phyloP scores from a whole-genome alignment of 2,797 vertebrate genomes.

The Taenioides sp. region DNA sequence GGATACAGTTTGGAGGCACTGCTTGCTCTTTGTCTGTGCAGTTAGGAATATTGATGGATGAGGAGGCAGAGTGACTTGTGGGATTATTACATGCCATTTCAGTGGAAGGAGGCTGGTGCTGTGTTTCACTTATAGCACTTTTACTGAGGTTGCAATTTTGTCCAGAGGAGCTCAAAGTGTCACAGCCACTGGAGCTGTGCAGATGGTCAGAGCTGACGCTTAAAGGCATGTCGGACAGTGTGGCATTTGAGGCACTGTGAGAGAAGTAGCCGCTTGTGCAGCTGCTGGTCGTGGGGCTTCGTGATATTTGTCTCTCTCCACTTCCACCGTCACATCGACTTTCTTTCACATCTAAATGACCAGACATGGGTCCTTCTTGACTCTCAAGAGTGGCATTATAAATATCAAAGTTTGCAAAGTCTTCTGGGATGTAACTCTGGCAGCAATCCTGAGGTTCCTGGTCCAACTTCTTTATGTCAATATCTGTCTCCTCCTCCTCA shows the following conservation, averaged over 20 bases:
- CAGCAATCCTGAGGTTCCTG: slow-evolving; percentile 64
- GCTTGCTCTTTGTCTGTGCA: slow-evolving; percentile 56
- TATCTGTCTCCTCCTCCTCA: slow-evolving; percentile 88
- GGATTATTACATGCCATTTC: slow-evolving; percentile 17
- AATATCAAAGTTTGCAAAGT: slow-evolving; percentile 97
- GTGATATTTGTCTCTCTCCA: slow-evolving; percentile 84
- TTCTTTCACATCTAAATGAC: slow-evolving; percentile 46
- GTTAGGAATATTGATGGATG: slow-evolving; percentile 55
- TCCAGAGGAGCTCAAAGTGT: slow-evolving; percentile 55
- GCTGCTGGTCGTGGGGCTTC: slow-evolving; percentile 94
- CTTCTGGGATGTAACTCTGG: slow-evolving; percentile 88
- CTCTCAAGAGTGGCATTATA: slow-evolving; percentile 93
- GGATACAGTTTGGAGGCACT: slow-evolving; percentile 42
- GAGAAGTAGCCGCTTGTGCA: slow-evolving; percentile 98
- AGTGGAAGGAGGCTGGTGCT: slow-evolving; percentile 29
- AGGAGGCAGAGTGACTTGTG: slow-evolving; percentile 25
- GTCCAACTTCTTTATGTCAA: slow-evolving; percentile 63
- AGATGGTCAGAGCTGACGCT: slow-evolving; percentile 90
- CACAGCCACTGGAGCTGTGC: slow-evolving; percentile 64
- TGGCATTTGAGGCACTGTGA: slow-evolving; percentile 94
- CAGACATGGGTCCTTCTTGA: slow-evolving; percentile 49
- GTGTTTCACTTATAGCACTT: slow-evolving; percentile 69
- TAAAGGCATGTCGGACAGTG: slow-evolving; percentile 90
- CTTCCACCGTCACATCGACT: slow-evolving; percentile 41
- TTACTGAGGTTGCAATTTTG: slow-evolving; percentile 62